These are phyloP conservation scores for Pristionchus pacificus DNA, from an alignment of 1,140 invertebrate species.

Conservation along the genomic window DNA sequence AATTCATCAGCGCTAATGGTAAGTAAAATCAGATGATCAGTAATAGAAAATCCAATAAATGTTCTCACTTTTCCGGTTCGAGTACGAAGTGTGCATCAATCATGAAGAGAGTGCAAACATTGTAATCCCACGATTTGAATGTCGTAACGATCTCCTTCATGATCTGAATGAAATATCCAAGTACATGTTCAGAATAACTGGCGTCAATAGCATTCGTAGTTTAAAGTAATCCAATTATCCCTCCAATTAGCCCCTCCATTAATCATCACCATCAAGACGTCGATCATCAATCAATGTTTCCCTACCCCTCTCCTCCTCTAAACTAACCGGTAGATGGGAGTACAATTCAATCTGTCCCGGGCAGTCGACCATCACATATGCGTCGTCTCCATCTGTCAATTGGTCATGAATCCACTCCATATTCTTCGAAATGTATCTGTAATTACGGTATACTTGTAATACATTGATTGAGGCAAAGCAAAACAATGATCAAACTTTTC, in stretches of 20 bases:
- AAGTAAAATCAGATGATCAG: no score
- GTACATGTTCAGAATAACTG: background rate
- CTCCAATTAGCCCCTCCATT: background rate
- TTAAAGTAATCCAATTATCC: background rate
- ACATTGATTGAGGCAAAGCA: background rate
- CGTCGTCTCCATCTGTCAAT: slow-evolving; percentile 69
- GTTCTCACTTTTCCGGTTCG: slow-evolving; percentile 73
- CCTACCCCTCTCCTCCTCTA: no score
- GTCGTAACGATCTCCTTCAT: background rate
- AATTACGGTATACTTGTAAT: background rate
- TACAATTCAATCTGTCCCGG: slow-evolving; percentile 96
- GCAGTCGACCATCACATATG: slow-evolving; percentile 97
- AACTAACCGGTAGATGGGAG: slow-evolving; percentile 87
- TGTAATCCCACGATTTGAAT: slow-evolving; percentile 74
- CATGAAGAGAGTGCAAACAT: slow-evolving; percentile 83
- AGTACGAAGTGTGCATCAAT: slow-evolving; percentile 95
- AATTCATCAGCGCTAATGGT: no score
- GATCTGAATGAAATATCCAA: background rate
- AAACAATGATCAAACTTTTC: no score
- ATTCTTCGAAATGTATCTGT: slow-evolving; percentile 78
- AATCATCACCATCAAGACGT: slow-evolving; percentile 66
- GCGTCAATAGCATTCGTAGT: background rate
- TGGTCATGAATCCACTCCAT: slow-evolving; percentile 83
- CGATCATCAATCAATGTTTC: no score
- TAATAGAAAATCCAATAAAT: slow-evolving; percentile 2